Evolutionary conservation across 2,888 invertebrate species (phyloP).

Genomic region (Neocrepidodera transversa): DNA sequence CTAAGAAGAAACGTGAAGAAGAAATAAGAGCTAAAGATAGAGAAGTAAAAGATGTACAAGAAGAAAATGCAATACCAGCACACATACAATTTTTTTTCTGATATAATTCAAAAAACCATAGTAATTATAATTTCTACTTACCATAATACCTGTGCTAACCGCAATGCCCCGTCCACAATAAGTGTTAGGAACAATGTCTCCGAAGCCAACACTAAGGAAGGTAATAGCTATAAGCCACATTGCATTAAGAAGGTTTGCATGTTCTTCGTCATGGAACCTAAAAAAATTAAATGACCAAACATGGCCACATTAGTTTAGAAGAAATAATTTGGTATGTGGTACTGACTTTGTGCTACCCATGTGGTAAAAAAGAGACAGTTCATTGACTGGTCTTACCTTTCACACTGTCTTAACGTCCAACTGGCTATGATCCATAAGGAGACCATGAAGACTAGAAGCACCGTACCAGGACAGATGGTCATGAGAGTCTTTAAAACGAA

Average conservation of each 20-base stretch:
- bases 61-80: no score
- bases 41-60: no score
- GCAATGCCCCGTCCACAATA: constrained; percentile 99
- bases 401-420: constrained; percentile 98
- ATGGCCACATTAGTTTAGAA: no score
- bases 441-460: constrained; percentile 98
- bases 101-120: no score
- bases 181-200: constrained; percentile 99
- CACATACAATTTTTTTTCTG: no score
- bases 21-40: no score
- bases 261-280: constrained; percentile 98
- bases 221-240: constrained; percentile 99
- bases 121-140: constrained; percentile 64
- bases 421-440: constrained; percentile 99
- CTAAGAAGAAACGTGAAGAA: no score
- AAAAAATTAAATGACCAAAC: no score
- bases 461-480: constrained; percentile 99
- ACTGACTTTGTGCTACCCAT: no score
- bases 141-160: constrained; percentile 99
- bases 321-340: no score
- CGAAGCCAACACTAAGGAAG: constrained; percentile 99
- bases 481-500: constrained; percentile 91
- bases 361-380: no score
- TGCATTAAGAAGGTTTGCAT: constrained; percentile 98
- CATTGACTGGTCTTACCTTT: constrained; percentile 88